Percentiles rank a stretch among this genome's conserved stretches.
Evolutionary conservation across 2,113 vertebrate species (phyloP).

Genomic region (Pionites leucogaster): DNA sequence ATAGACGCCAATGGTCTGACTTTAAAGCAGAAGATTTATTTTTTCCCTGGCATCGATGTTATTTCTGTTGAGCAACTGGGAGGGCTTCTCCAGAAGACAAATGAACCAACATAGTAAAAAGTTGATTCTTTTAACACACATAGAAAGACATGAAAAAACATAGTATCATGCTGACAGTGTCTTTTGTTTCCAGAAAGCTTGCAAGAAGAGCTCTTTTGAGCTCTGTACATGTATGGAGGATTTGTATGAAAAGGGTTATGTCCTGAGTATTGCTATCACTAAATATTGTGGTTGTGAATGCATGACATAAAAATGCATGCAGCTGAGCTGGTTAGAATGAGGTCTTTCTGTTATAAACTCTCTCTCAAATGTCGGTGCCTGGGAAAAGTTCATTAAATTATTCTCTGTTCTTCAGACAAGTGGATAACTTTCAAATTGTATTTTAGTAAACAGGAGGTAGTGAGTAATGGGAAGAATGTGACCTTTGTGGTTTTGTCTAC

Average conservation of each 20-base stretch:
- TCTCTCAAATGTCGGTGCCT: neutral
- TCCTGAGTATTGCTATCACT: neutral
- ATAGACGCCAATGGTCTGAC: neutral
- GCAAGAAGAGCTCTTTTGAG: neutral
- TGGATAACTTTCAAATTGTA: neutral
- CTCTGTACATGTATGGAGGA: neutral
- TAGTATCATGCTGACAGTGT: neutral
- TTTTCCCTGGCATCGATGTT: neutral
- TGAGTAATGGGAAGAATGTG: slow-evolving; percentile 28
- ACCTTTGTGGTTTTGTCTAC: slow-evolving; percentile 2
- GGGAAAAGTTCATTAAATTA: slow-evolving; percentile 10
- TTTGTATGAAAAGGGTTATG: neutral
- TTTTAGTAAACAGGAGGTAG: slow-evolving; percentile 44
- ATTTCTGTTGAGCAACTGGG: neutral
- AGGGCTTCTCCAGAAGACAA: neutral
- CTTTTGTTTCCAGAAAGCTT: neutral
- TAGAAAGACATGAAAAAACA: neutral
- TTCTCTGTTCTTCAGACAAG: neutral
- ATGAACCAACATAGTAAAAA: neutral
- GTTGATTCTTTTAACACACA: neutral
- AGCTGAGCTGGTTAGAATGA: neutral
- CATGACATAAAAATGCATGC: neutral
- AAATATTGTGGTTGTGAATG: neutral
- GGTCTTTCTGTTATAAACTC: neutral
- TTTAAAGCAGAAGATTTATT: neutral